Percentiles rank a stretch among this genome's conserved stretches.
Conservation (phyloP, 2,888 invertebrate genomes). For the Psylliodes chrysocephalus region DNA sequence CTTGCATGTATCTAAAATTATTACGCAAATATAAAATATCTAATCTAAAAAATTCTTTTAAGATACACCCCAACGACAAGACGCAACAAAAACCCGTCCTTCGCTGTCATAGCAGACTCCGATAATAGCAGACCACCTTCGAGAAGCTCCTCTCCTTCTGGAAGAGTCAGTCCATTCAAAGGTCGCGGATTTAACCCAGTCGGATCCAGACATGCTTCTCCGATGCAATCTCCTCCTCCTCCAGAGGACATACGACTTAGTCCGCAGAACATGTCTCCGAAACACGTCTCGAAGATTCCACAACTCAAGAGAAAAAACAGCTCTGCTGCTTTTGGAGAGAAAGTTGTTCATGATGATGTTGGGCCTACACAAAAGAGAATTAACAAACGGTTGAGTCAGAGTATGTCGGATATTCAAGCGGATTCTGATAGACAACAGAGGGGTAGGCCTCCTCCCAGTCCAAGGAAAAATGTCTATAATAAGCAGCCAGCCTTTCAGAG, state of each 20-base stretch:
- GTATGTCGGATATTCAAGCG: slow-evolving; percentile 56
- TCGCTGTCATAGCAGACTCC: slow-evolving; percentile 62
- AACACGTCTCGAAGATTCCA: slow-evolving; percentile 54
- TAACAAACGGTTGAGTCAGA: slow-evolving; percentile 57
- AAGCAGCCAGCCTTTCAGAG: slow-evolving; percentile 56
- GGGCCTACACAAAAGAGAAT: slow-evolving; percentile 49
- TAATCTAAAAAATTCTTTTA: slow-evolving; percentile 9
- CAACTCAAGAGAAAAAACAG: slow-evolving; percentile 51
- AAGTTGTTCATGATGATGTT: slow-evolving; percentile 48
- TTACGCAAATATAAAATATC: background rate
- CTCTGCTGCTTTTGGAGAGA: slow-evolving; percentile 54
- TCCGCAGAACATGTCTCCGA: slow-evolving; percentile 36
- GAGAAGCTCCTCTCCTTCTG: slow-evolving; percentile 57
- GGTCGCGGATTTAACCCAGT: slow-evolving; percentile 63
- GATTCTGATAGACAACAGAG: slow-evolving; percentile 35
- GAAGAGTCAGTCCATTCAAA: slow-evolving; percentile 62
- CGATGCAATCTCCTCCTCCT: slow-evolving; percentile 58
- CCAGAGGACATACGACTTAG: slow-evolving; percentile 43
- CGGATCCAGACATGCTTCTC: slow-evolving; percentile 62
- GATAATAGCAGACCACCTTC: slow-evolving; percentile 53
- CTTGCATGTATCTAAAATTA: background rate
- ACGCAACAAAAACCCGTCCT: slow-evolving; percentile 59
- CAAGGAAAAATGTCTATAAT: slow-evolving; percentile 45
- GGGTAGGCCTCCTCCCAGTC: slow-evolving; percentile 53
- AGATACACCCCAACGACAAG: slow-evolving; percentile 57